Evolutionary conservation across 2,797 vertebrate genomes (phyloP).

Genomic region (Leptatherina wallacei): DNA sequence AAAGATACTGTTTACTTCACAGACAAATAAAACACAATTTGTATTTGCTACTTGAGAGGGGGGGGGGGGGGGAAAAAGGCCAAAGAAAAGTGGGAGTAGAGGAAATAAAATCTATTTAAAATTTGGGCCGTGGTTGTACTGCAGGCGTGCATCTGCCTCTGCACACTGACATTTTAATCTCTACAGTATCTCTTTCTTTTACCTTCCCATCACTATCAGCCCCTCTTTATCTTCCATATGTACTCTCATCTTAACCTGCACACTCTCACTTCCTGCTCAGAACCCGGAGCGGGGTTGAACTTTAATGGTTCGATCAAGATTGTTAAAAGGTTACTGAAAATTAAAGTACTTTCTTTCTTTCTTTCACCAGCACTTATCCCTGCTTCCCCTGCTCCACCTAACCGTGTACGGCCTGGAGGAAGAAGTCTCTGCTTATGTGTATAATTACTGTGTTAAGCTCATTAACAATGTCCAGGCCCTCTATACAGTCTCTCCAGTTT

Average conservation of each 20-base stretch:
- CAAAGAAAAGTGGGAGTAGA: slow-evolving; percentile 10
- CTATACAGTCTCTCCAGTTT: slow-evolving; percentile 36
- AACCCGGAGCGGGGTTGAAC: slow-evolving; percentile 31
- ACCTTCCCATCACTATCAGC: slow-evolving; percentile 27
- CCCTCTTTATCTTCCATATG: slow-evolving; percentile 40
- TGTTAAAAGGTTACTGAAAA: slow-evolving; percentile 51
- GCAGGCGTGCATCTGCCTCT: slow-evolving; percentile 53
- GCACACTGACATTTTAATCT: slow-evolving; percentile 73
- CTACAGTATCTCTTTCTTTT: slow-evolving; percentile 57
- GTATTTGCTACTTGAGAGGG: slow-evolving; percentile 28
- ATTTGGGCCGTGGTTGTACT: slow-evolving; percentile 25
- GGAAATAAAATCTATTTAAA: slow-evolving; percentile 19
- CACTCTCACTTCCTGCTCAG: slow-evolving; percentile 35
- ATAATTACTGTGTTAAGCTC: slow-evolving; percentile 76
- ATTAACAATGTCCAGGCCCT: slow-evolving; percentile 65
- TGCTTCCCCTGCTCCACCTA: slow-evolving; percentile 41
- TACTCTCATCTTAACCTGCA: slow-evolving; percentile 22
- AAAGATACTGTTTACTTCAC: slow-evolving; percentile 25
- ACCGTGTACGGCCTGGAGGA: slow-evolving; percentile 50
- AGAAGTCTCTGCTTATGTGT: slow-evolving; percentile 59
- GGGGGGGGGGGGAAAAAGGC: slow-evolving; percentile 16
- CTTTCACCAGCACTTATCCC: slow-evolving; percentile 7
- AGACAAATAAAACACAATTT: slow-evolving; percentile 56
- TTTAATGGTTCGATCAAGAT: slow-evolving; percentile 40
- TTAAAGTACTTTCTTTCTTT: slow-evolving; percentile 25